Percentiles rank a stretch among this genome's conserved stretches.
Conservation (phyloP, 2,888 invertebrate genomes). For the Agrotis puta region DNA sequence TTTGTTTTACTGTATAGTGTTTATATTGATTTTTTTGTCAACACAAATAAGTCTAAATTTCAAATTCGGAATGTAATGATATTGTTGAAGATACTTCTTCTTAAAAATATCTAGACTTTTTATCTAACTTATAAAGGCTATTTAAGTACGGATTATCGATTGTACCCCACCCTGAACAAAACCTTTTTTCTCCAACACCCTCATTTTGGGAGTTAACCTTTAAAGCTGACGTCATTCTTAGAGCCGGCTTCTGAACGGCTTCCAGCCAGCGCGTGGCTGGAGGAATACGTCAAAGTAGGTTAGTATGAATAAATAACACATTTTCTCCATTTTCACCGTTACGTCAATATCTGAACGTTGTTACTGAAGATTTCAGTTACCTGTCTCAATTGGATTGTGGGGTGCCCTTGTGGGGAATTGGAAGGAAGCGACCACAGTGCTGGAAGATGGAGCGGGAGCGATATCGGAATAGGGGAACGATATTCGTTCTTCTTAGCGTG, state of each 20-base stretch:
- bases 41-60: not conserved
- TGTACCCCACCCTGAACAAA: not conserved
- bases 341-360: constrained; percentile 47
- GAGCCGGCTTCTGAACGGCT: constrained; percentile 36
- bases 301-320: constrained; percentile 48
- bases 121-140: not conserved
- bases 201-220: constrained; percentile 24
- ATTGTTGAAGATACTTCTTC: too few relatives aligned
- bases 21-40: not conserved
- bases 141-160: not conserved
- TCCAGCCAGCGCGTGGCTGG: constrained; percentile 15
- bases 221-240: constrained; percentile 38
- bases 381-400: constrained; percentile 59
- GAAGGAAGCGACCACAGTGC: not conserved
- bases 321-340: constrained; percentile 36
- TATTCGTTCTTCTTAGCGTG: too few relatives aligned
- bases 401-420: constrained; percentile 52
- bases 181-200: not conserved
- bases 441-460: constrained; percentile 19
- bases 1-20: not conserved
- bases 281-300: constrained; percentile 28
- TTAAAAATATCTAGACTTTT: too few relatives aligned
- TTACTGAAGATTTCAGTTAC: constrained; percentile 59
- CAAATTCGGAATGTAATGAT: not conserved
- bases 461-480: not conserved